These are phyloP conservation scores for Temnothorax nylanderi DNA, from an alignment of 1,140 invertebrate species.

Conservation along the genomic window DNA sequence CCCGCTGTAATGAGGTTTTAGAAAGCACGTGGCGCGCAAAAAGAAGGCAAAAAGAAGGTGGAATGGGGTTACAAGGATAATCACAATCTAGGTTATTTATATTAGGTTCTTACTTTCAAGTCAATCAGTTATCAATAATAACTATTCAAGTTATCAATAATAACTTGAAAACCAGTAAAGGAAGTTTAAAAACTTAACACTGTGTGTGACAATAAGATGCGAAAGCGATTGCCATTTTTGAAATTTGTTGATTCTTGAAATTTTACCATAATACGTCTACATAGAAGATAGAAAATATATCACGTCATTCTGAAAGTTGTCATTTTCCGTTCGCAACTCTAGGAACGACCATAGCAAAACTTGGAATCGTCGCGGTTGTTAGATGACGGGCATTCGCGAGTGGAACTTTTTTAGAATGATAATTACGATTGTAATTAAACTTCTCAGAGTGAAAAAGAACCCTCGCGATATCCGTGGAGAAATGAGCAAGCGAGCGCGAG, in stretches of 20 bases:
- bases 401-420: constrained; percentile 76
- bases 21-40: constrained; percentile 25
- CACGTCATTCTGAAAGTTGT: not conserved
- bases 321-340: constrained; percentile 11
- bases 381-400: constrained; percentile 72
- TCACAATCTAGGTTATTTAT: not conserved
- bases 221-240: not conserved
- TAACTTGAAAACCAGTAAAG: not conserved
- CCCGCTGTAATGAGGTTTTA: constrained; percentile 60
- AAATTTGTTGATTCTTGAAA: not conserved
- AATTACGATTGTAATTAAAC: constrained; percentile 85
- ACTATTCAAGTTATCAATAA: not conserved
- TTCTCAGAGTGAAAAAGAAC: constrained; percentile 78
- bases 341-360: constrained; percentile 52
- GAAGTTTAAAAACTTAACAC: not conserved
- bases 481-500: constrained; percentile 67
- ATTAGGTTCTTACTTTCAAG: not conserved
- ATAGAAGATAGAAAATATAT: not conserved
- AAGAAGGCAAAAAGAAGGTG: not conserved
- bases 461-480: constrained; percentile 61
- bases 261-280: not conserved
- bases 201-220: not conserved
- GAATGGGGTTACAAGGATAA: not conserved
- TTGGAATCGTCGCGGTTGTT: constrained; percentile 73
- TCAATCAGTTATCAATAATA: too few species aligned